phyloP scores from a whole-genome alignment of 2,888 invertebrate species.

The Gasteruption jaculator region DNA sequence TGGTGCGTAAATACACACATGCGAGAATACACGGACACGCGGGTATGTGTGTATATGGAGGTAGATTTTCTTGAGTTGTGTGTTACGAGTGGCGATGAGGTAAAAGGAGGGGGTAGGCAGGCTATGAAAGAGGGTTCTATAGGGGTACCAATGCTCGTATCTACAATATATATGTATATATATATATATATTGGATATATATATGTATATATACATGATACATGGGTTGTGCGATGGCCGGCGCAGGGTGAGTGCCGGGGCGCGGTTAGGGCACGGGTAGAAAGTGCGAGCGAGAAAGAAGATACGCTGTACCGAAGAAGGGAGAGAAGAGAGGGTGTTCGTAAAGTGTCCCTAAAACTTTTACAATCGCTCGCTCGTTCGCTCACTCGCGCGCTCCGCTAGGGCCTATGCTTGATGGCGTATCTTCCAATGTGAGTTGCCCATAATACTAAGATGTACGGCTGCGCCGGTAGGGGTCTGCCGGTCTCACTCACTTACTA shows the following conservation, averaged over 20 bases:
- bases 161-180: too few relatives aligned
- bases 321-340: constrained; percentile 48
- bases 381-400: constrained; percentile 47
- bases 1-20: too few relatives aligned
- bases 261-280: constrained; percentile 35
- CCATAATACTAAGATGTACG: constrained; percentile 64
- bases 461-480: constrained; percentile 57
- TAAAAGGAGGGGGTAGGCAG: too few relatives aligned
- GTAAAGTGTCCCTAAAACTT: constrained; percentile 63
- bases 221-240: constrained; percentile 16
- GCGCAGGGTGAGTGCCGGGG: constrained; percentile 33
- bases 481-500: constrained; percentile 44
- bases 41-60: too few relatives aligned
- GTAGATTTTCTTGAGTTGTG: too few relatives aligned
- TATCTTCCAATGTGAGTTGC: constrained; percentile 65
- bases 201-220: too few relatives aligned
- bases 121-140: too few relatives aligned
- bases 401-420: constrained; percentile 62
- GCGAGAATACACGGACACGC: too few relatives aligned
- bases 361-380: constrained; percentile 58
- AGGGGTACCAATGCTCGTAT: too few relatives aligned
- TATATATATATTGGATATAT: too few relatives aligned
- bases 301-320: constrained; percentile 46
- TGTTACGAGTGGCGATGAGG: too few relatives aligned
- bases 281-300: constrained; percentile 34